Evolutionary conservation across 2,888 invertebrate genomes (phyloP).

Genomic region (Clivina fossor): DNA sequence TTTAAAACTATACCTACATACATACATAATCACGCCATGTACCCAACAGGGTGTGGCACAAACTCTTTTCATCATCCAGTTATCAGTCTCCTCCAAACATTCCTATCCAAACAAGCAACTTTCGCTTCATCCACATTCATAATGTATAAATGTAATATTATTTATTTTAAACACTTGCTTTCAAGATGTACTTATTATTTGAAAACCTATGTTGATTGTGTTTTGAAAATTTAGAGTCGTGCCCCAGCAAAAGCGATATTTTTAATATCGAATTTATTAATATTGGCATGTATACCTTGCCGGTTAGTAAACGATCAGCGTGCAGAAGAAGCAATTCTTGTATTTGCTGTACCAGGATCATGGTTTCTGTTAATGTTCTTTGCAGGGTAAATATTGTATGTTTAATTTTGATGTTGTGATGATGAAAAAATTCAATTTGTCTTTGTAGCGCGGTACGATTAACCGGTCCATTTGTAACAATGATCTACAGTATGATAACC

Average conservation of each 20-base stretch:
- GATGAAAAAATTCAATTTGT: conserved; percentile 30
- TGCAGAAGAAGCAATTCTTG: conserved; percentile 88
- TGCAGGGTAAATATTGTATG: conserved; percentile 75
- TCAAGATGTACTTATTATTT: too few relatives aligned
- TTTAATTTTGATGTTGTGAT: conserved; percentile 1
- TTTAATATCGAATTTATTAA: conserved; percentile 84
- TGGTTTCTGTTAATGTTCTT: conserved; percentile 99
- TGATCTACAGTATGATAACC: conserved; percentile 99
- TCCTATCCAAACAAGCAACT: too few relatives aligned
- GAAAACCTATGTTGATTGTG: too few relatives aligned
- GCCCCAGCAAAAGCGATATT: conserved; percentile 96
- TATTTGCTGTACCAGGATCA: conserved; percentile 91
- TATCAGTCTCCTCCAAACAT: too few relatives aligned
- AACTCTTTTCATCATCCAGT: too few relatives aligned
- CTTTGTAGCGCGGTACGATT: conserved; percentile 79
- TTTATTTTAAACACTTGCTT: too few relatives aligned
- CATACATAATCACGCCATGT: too few relatives aligned
- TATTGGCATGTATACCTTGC: conserved; percentile 87
- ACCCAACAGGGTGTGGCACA: too few relatives aligned
- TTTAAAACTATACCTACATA: too few relatives aligned
- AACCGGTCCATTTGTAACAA: conserved; percentile 98
- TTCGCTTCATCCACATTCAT: too few relatives aligned
- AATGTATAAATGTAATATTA: too few relatives aligned
- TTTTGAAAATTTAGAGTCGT: conserved; percentile 82
- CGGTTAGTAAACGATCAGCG: conserved; percentile 72